phyloP scores from a whole-genome alignment of 2,888 invertebrate species.

The Cheilosia urbana region DNA sequence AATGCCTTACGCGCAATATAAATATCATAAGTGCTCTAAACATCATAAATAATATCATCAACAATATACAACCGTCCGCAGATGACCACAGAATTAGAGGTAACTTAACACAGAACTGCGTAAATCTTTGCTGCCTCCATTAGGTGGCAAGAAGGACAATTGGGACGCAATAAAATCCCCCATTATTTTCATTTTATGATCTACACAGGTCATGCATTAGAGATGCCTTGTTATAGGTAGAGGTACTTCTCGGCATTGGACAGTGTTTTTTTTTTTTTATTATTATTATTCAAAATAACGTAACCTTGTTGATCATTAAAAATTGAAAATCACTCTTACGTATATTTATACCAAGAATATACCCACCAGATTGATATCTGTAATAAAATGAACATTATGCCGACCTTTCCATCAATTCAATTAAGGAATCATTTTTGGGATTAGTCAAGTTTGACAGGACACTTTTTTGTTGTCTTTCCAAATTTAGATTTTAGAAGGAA shows the following conservation, averaged over 20 bases:
- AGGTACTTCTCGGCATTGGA: constrained; percentile 7
- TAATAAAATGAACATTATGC: constrained; percentile 33
- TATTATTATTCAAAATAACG: constrained; percentile 23
- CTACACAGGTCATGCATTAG: constrained; percentile 60
- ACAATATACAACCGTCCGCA: constrained; percentile 2
- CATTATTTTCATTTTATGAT: constrained; percentile 71
- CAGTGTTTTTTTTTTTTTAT: background rate
- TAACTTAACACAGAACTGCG: constrained; percentile 57
- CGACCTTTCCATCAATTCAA: constrained; percentile 19
- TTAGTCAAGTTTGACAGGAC: constrained; percentile 61
- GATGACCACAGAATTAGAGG: constrained; percentile 33
- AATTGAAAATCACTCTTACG: constrained; percentile 49
- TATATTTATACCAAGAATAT: constrained; percentile 21
- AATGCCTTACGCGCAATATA: constrained; percentile 13
- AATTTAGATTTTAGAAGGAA: constrained; percentile 33
- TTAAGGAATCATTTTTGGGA: constrained; percentile 38
- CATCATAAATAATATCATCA: constrained; percentile 24
- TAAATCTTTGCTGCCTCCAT: constrained; percentile 42
- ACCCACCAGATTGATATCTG: constrained; percentile 44
- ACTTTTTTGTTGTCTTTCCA: constrained; percentile 28
- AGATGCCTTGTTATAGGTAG: constrained; percentile 9
- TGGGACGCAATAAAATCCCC: constrained; percentile 56
- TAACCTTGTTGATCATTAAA: constrained; percentile 12
- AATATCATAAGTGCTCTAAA: constrained; percentile 33
- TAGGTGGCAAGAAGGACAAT: constrained; percentile 69